These are phyloP conservation scores for Eupithecia tripunctaria DNA, from an alignment of 2,888 invertebrate species.

Conservation along the genomic window DNA sequence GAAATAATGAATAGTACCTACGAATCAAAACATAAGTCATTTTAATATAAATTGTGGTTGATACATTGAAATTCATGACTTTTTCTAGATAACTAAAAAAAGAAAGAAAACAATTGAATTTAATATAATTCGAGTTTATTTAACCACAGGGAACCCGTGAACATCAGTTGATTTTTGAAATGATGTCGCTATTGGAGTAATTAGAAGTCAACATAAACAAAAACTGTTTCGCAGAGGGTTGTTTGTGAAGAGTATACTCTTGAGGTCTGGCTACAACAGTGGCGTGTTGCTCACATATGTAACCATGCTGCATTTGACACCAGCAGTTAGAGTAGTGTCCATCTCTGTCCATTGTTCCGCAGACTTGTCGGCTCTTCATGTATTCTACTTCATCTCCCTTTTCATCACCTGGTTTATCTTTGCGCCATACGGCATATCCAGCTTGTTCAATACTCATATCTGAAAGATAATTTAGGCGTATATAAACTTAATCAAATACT, in stretches of 20 bases:
- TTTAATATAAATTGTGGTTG: too few species aligned
- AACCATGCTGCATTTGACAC: not conserved
- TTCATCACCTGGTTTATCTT: not conserved
- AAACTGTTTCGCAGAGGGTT: not conserved
- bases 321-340: not conserved
- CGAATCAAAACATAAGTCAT: too few species aligned
- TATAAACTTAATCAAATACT: not conserved
- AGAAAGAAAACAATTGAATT: too few species aligned
- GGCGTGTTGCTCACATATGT: not conserved
- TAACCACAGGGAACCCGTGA: too few species aligned
- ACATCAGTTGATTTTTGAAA: not conserved
- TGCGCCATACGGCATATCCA: conserved; percentile 1
- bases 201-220: not conserved
- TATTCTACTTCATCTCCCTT: not conserved
- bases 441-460: not conserved
- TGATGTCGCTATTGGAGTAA: not conserved
- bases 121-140: too few species aligned
- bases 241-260: not conserved
- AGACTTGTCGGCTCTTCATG: not conserved
- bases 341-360: conserved; percentile 2
- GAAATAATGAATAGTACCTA: too few species aligned
- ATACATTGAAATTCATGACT: too few species aligned
- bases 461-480: not conserved
- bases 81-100: too few species aligned
- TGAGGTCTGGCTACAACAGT: not conserved